Evolutionary conservation across 2,888 invertebrate genomes (phyloP), one percentile per base, ranked within the genome.

Genomic region (Euplagia quadripunctaria): DNA sequence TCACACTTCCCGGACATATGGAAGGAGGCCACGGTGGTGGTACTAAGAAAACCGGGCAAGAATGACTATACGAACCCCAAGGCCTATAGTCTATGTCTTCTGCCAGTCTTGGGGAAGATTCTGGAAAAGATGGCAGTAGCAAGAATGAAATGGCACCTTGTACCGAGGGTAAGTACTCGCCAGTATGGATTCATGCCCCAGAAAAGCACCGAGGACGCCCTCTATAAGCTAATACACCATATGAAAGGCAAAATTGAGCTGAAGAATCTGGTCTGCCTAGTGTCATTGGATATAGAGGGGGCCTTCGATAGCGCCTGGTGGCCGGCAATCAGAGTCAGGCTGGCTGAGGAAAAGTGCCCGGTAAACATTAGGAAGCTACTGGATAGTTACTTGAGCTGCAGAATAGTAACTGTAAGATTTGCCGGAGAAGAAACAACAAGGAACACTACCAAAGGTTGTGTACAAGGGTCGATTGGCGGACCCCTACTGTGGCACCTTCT

Each of bases 241-340:
- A 31, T 31, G 31, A 31, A 31, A 31, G 31, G 31, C 31, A 31
- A 31, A 31, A 31, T 31, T 31, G 31, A 31, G 31, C 31, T 31
- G 31, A 75, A 41, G 58, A 75, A 20, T 17, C 16, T 61, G 0
- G 51, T 72, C 1, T 5, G 67, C 1, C 1, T 72, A 3, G 14
- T 74, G 4, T 74, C 74, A 7, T 17, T 74, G 42, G 68, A 74
- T 43, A 74, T 74, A 46, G 71, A 71, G 42, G 71, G 74, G 5
- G 71, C 71, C 1, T 74, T 31, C 31, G 31, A 31, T 31, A 31
- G 31, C 31, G 31, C 31, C 31, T 31, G 31, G 31, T 31, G 31
- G 31, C 31, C 31, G 31, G 31, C 31, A 31, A 31, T 31, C 31
- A 31, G 31, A 31, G 31, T 31, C 31, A 31, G 31, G 31, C 31